Base-by-base conservation (phyloP, 2,113 vertebrate species). In the Epinephelus moara region DNA sequence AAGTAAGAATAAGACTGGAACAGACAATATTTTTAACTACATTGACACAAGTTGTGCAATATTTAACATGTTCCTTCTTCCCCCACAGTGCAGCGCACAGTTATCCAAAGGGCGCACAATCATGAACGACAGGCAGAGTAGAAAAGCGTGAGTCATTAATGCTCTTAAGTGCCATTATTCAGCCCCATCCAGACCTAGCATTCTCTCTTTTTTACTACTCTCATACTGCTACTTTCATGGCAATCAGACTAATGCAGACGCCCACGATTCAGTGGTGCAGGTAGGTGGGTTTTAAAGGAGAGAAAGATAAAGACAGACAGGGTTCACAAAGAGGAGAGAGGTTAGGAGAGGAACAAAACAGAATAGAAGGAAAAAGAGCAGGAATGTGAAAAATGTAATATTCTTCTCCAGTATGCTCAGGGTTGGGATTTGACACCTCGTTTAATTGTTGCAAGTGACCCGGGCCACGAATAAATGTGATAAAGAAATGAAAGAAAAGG, bases 231-330 rank as follows among this genome's bases (percentile, higher is more conserved):
- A 59, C 80, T 69, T 75, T 88, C 66, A 72, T 25, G 50, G 73
- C 68, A 82, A 85, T 76, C 88, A 85, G 78, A 79, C 71, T 84
- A 87, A 92, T 85, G 84, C 4, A 42, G 52, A 61, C 74, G 1
- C 67, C 80, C 63, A 69, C 37, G 40, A 63, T 50, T 84, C 76
- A 69, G 63, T 1, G 63, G 72, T 30, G 61, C 69, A 59, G 69
- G 61, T 30, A 47, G 70, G 75, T 50, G 69, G 66, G 63, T 68
- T 67, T 63, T 69, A 55, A 79, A 13, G 60, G 72, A 62, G 25
- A 74, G 13, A 70, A 56, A 60, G 37, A 64, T 33, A 73, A 52
- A 75, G 60, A 70, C 59, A 69, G 62, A 61, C 47, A 61, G 33
- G 73, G 60, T 52, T 77, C 62, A 73, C 25, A 59, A 52, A 86